Base-by-base conservation (phyloP, 2,113 vertebrate species). In the Lophochroa leadbeateri region DNA sequence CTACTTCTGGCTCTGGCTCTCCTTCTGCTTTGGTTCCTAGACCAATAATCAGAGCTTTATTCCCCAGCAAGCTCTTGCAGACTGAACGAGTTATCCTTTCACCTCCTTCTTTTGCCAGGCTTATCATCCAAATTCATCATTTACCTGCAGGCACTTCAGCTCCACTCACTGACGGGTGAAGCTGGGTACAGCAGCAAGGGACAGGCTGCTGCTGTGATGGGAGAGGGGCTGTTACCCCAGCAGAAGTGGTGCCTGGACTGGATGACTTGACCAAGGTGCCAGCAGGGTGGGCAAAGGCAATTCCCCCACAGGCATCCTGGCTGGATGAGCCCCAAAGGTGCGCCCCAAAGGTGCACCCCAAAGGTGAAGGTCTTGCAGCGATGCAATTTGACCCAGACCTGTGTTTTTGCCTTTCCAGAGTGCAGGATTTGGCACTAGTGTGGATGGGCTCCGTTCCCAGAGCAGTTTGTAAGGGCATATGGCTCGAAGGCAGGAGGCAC, bases 401-500 rank as follows among this genome's bases (percentile, higher is more conserved):
- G 16, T 0, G 57, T 2, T 41, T 60, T 11, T 39, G 52, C 91
- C 74, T 47, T 52, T 12, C 8, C 41, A 6, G 55, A 64, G 60
- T 2, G 3, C 13, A 39, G 12, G 46, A 21, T 57, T 74, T 79
- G 87, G 67, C 50, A 1, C 72, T 0, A 1, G 35, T 15, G 24
- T 2, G 27, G 28, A 8, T 3, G 76, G 94, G 94, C 96, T 95
- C 33, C 0, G 2, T 88, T 94, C 93, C 95, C 96, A 88, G 90
- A 88, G 90, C 68, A 29, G 85, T 96, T 92, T 90, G 94, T 88
- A 52, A 88, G 95, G 96, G 95, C 96, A 95, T 93, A 94, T 95
- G 95, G 95, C 89, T 95, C 2, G 1, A 88, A 92, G 83, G 96
- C 92, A 77, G 92, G 92, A 92, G 86, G 92, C 94, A 83, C 33